phyloP scores from a whole-genome alignment of 2,113 vertebrate genomes.

The Silurus glanis region DNA sequence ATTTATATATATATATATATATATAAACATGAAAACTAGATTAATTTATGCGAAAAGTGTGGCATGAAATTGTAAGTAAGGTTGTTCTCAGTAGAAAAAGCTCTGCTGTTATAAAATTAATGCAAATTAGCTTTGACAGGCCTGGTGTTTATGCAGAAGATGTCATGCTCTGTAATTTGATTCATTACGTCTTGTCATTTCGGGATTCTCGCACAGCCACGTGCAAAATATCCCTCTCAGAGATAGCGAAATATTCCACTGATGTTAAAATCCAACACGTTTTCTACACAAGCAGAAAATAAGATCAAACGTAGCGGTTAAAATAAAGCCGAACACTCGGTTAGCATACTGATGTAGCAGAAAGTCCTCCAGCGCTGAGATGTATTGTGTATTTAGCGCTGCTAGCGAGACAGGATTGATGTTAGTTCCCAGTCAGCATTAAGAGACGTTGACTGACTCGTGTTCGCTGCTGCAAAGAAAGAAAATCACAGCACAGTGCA shows the following conservation, averaged over 20 bases:
- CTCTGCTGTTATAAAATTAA: constrained; percentile 33
- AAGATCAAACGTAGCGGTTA: neutral
- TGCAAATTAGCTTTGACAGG: constrained; percentile 23
- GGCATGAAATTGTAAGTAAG: neutral
- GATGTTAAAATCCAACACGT: neutral
- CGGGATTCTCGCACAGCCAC: neutral
- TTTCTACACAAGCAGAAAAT: neutral
- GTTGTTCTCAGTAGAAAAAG: constrained; percentile 3
- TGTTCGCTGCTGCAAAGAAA: neutral
- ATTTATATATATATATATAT: neutral
- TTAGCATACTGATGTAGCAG: constrained; percentile 2
- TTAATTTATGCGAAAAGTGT: neutral
- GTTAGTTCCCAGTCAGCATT: constrained; percentile 40
- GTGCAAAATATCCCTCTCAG: neutral
- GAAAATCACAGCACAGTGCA: neutral
- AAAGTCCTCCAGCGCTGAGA: neutral
- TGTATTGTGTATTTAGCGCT: neutral
- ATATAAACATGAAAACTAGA: neutral
- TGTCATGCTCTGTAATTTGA: constrained; percentile 12
- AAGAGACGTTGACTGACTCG: neutral
- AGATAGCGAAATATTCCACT: neutral
- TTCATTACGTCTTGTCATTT: neutral
- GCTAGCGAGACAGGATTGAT: neutral
- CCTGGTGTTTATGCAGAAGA: neutral
- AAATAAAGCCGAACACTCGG: neutral